These are phyloP conservation scores for Teleiodes luculella DNA, from an alignment of 2,888 invertebrate species.

Conservation along the genomic window DNA sequence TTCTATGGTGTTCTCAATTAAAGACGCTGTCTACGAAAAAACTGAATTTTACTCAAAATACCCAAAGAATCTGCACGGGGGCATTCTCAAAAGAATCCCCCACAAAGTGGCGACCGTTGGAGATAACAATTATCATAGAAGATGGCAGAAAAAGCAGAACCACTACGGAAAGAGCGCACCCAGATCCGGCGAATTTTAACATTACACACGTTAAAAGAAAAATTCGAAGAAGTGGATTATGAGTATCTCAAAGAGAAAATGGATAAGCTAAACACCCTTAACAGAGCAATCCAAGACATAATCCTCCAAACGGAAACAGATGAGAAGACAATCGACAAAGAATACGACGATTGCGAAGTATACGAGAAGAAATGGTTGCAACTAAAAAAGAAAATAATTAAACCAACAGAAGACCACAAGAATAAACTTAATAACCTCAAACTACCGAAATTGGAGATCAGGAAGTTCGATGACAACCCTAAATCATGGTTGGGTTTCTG, in stretches of 20 bases:
- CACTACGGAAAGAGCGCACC: too few relatives aligned
- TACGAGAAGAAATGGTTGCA: background rate
- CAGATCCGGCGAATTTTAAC: too few relatives aligned
- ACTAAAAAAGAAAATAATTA: background rate
- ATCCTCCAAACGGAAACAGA: background rate
- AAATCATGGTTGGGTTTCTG: background rate
- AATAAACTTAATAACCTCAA: background rate
- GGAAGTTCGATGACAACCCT: background rate
- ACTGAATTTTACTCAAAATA: too few relatives aligned
- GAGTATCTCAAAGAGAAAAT: background rate
- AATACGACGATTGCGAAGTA: background rate
- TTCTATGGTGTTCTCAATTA: too few relatives aligned
- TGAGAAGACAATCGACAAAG: background rate
- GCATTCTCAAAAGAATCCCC: too few relatives aligned
- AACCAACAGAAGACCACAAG: background rate
- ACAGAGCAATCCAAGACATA: background rate
- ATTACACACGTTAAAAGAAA: too few relatives aligned
- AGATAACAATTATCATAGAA: too few relatives aligned
- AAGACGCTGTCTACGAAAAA: too few relatives aligned
- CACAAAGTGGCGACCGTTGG: too few relatives aligned
- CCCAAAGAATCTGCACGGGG: too few relatives aligned
- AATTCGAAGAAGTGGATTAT: background rate
- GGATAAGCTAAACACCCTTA: background rate
- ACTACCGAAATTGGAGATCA: background rate
- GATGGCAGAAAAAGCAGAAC: too few relatives aligned